Base-by-base conservation (phyloP, 2,113 vertebrate species). In the Neotragus moschatus region DNA sequence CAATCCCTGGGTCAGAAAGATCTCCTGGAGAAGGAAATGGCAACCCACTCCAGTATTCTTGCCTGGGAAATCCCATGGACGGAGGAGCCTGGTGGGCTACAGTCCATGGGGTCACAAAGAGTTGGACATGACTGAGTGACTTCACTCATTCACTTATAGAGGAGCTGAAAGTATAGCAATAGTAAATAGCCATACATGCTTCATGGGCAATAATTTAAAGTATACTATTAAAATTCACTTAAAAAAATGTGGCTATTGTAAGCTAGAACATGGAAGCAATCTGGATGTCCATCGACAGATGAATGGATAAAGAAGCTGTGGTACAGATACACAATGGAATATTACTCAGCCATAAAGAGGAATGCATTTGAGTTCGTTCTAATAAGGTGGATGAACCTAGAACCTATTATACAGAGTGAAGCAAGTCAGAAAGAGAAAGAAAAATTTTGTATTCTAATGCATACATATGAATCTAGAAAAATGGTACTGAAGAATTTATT, bases 361-460 rank as follows among this genome's bases (percentile, higher is more conserved):
- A 23, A 70, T 23, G 11, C n/a, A 70, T 70, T 70, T 70, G n/a
- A 70, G n/a, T 70, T 21, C 0, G 2, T 70, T 70, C 36, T 70
- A 70, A 39, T 23, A 5, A 70, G n/a, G 19, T 23, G 66, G n/a
- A 23, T 70, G n/a, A 6, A 70, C 19, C 33, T n/a, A 63, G 61
- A 63, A 63, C 30, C n/a, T 70, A 39, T 70, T 70, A 36, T 70
- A 70, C 63, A 70, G 9, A 70, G 2, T 70, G 63, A 70, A 23
- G 33, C 10, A 70, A 36, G 19, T 36, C n/a, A 39, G 66, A 70
- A 70, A 70, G 66, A 70, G n/a, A 70, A 36, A 70, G 63, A 70
- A 23, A 70, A 70, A 39, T 39, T 36, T 70, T 0, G 0, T 70
- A 70, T 70, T 39, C 19, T 23, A 70, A 70, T 0, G 1, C n/a